Evolutionary conservation across 2,797 vertebrate species (phyloP).

Genomic region (Glossophaga mutica): DNA sequence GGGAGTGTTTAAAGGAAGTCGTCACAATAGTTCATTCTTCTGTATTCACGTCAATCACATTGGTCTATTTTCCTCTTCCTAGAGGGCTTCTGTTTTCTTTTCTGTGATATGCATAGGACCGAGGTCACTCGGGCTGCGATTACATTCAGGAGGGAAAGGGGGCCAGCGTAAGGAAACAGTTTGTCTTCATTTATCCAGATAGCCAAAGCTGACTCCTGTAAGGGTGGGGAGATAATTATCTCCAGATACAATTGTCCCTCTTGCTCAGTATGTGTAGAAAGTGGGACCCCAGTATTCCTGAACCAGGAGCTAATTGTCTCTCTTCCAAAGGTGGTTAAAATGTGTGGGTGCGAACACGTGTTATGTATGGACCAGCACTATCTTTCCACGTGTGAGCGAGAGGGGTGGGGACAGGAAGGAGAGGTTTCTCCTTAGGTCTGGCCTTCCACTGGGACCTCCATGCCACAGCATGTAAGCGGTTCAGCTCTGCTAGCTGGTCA

Average conservation of each 20-base stretch:
- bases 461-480: fast-evolving
- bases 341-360: neutral
- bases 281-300: neutral
- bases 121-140: neutral
- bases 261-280: neutral
- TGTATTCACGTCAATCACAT: neutral
- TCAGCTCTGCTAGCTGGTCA: neutral
- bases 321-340: neutral
- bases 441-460: neutral
- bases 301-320: neutral
- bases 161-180: neutral
- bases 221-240: neutral
- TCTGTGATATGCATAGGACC: neutral
- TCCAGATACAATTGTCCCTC: neutral
- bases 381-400: neutral
- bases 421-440: neutral
- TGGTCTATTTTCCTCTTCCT: slow-evolving; percentile 38
- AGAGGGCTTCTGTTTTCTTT: slow-evolving; percentile 12
- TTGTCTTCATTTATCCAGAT: neutral
- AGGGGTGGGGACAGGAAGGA: neutral
- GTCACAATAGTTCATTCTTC: slow-evolving; percentile 56
- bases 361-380: fast-evolving
- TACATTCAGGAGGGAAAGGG: neutral
- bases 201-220: neutral
- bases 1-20: slow-evolving; percentile 26